Conservation (phyloP, 2,797 vertebrate genomes). For the Malacoraja senta region DNA sequence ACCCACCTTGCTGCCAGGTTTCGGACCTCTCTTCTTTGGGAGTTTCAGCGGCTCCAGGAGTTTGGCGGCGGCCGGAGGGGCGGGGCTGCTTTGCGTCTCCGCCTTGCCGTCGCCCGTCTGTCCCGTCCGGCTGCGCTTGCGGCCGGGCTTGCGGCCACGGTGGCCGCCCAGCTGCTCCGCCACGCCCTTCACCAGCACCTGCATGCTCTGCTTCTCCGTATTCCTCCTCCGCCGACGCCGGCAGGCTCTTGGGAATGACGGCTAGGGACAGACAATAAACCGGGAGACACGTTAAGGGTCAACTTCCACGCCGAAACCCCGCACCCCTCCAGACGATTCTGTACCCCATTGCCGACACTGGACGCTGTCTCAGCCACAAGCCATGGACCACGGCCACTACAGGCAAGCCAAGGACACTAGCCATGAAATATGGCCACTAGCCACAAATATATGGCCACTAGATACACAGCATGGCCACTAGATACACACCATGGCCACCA, state of each 20-base stretch:
- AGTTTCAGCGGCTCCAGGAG: constrained; percentile 79
- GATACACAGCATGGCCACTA: too few relatives aligned
- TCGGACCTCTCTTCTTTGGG: constrained; percentile 96
- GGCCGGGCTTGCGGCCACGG: constrained; percentile 83
- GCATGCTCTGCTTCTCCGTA: constrained; percentile 73
- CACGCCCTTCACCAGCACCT: constrained; percentile 62
- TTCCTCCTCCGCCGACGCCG: constrained; percentile 69
- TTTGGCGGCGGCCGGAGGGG: constrained; percentile 65
- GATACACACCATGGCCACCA: too few relatives aligned
- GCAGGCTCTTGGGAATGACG: constrained; percentile 81
- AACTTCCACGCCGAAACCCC: constrained; percentile 36
- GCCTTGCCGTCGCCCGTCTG: constrained; percentile 65
- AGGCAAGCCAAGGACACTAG: too few relatives aligned
- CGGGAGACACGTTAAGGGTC: constrained; percentile 40
- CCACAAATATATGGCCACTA: too few relatives aligned
- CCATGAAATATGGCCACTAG: too few relatives aligned
- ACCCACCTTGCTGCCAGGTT: constrained; percentile 94
- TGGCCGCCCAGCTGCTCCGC: constrained; percentile 75
- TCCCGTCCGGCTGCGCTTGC: constrained; percentile 65
- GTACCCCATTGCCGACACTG: too few relatives aligned
- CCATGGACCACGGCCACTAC: too few relatives aligned
- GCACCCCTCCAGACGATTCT: too few relatives aligned
- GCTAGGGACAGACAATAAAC: constrained; percentile 58
- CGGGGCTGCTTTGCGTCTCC: constrained; percentile 64
- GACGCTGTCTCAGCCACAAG: too few relatives aligned